A percentile compares a stretch with the other conserved stretches of the same genome.
Conservation (phyloP, 1,140 invertebrate genomes). For the Holotrichia oblita region DNA sequence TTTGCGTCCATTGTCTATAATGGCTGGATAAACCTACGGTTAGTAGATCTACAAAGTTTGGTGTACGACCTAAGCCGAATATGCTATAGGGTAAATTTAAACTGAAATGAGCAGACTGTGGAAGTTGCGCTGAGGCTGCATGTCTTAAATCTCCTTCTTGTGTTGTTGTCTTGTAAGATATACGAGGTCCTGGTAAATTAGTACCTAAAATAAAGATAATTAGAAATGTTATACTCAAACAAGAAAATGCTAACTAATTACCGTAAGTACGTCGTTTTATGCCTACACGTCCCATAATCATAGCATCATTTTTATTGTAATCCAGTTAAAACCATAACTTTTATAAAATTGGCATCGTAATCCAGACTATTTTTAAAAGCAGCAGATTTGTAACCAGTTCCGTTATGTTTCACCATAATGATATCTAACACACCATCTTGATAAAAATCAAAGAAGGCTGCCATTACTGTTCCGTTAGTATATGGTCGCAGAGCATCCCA, state of each 20-base stretch:
- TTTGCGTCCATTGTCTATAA: slow-evolving; percentile 84
- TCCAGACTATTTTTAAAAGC: slow-evolving; percentile 89
- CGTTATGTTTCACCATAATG: slow-evolving; percentile 75
- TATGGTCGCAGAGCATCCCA: slow-evolving; percentile 78
- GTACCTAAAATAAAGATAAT: slow-evolving; percentile 60
- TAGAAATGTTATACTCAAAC: neutral
- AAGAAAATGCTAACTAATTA: slow-evolving; percentile 46
- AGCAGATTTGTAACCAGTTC: slow-evolving; percentile 67
- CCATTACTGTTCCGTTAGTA: slow-evolving; percentile 78
- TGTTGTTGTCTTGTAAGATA: slow-evolving; percentile 86
- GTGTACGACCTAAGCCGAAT: slow-evolving; percentile 95
- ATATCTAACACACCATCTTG: slow-evolving; percentile 86
- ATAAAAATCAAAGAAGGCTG: slow-evolving; percentile 92
- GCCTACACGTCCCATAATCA: slow-evolving; percentile 74
- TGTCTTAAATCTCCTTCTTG: slow-evolving; percentile 79
- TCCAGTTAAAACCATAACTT: slow-evolving; percentile 92
- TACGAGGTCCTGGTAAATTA: slow-evolving; percentile 88
- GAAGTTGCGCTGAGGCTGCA: slow-evolving; percentile 85
- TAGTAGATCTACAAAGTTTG: slow-evolving; percentile 95
- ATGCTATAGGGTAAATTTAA: slow-evolving; percentile 93
- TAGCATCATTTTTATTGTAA: slow-evolving; percentile 75
- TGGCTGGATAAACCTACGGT: slow-evolving; percentile 81
- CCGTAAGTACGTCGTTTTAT: slow-evolving; percentile 82
- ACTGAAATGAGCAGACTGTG: slow-evolving; percentile 91
- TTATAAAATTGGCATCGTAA: slow-evolving; percentile 95